A percentile compares a stretch with the other conserved stretches of the same genome.
Conservation (phyloP, 2,113 vertebrate genomes). For the Xenopus laevis region DNA sequence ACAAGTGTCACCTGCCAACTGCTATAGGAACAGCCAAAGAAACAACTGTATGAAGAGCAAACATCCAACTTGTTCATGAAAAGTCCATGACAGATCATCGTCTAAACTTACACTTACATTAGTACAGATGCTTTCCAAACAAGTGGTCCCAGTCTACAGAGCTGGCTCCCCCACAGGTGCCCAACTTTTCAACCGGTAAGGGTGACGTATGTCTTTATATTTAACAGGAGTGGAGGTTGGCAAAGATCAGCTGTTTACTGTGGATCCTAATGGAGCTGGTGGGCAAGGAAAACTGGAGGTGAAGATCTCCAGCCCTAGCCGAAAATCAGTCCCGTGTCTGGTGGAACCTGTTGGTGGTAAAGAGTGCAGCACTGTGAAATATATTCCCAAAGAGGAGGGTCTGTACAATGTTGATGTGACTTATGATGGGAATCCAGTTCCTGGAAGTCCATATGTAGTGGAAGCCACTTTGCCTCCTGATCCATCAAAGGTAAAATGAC, state of each 20-base stretch:
- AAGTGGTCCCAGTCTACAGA: too few relatives aligned
- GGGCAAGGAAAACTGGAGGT: constrained; percentile 91
- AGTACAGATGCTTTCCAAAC: too few relatives aligned
- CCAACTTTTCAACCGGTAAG: too few relatives aligned
- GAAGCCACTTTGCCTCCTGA: constrained; percentile 90
- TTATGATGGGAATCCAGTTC: constrained; percentile 86
- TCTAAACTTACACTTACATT: too few relatives aligned
- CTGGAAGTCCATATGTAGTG: constrained; percentile 84
- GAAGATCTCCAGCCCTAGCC: constrained; percentile 73
- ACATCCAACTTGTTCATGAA: too few relatives aligned
- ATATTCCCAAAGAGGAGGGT: constrained; percentile 89
- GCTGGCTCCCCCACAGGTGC: too few relatives aligned
- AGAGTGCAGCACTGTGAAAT: constrained; percentile 72
- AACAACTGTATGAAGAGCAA: too few relatives aligned
- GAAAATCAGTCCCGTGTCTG: constrained; percentile 70
- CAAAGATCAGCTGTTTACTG: constrained; percentile 81
- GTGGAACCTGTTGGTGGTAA: constrained; percentile 67
- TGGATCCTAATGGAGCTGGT: constrained; percentile 83
- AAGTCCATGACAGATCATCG: too few relatives aligned
- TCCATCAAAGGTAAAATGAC: constrained; percentile 82
- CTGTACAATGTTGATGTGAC: constrained; percentile 75
- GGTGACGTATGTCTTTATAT: too few relatives aligned
- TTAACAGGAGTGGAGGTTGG: constrained; percentile 83
- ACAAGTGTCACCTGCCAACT: too few relatives aligned
- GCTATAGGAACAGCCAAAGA: too few relatives aligned